These are phyloP conservation scores for Synchiropus splendidus DNA, from an alignment of 2,113 vertebrate species.

Conservation along the genomic window DNA sequence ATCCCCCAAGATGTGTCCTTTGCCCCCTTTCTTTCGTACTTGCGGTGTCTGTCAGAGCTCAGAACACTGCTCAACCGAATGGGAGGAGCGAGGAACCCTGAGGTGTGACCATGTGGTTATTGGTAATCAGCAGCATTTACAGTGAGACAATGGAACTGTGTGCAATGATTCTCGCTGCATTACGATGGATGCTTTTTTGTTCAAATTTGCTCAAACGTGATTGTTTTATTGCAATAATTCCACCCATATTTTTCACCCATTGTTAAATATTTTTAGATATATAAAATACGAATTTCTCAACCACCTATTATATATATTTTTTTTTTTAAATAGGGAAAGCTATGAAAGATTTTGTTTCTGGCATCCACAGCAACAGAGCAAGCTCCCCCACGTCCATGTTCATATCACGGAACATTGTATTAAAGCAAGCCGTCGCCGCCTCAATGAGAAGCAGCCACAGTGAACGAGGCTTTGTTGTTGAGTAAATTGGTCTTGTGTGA, in stretches of 20 bases:
- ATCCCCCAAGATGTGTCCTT: slow-evolving; percentile 63
- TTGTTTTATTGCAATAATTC: too few species aligned
- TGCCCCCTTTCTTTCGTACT: slow-evolving; percentile 53
- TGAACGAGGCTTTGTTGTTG: slow-evolving; percentile 35
- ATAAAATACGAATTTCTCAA: not conserved
- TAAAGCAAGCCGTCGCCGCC: slow-evolving; percentile 29
- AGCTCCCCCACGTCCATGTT: slow-evolving; percentile 31
- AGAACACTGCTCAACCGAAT: slow-evolving; percentile 45
- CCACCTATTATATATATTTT: not conserved
- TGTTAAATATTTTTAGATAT: too few species aligned
- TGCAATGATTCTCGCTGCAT: slow-evolving; percentile 24
- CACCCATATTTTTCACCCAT: too few species aligned
- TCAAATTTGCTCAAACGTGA: slow-evolving; percentile 21
- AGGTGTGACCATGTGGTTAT: slow-evolving; percentile 57
- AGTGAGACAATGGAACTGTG: slow-evolving; percentile 39
- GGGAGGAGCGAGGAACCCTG: slow-evolving; percentile 42
- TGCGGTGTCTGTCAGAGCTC: slow-evolving; percentile 58
- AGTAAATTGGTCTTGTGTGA: slow-evolving; percentile 28
- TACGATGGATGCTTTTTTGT: slow-evolving; percentile 14
- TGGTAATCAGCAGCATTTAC: slow-evolving; percentile 52
- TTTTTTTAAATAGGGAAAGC: not conserved
- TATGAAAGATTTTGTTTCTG: slow-evolving; percentile 6
- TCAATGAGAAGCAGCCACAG: slow-evolving; percentile 28
- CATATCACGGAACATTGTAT: slow-evolving; percentile 34
- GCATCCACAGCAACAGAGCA: slow-evolving; percentile 26